Evolutionary conservation across 2,113 vertebrate genomes (phyloP).

Genomic region (Phaetusa simplex): DNA sequence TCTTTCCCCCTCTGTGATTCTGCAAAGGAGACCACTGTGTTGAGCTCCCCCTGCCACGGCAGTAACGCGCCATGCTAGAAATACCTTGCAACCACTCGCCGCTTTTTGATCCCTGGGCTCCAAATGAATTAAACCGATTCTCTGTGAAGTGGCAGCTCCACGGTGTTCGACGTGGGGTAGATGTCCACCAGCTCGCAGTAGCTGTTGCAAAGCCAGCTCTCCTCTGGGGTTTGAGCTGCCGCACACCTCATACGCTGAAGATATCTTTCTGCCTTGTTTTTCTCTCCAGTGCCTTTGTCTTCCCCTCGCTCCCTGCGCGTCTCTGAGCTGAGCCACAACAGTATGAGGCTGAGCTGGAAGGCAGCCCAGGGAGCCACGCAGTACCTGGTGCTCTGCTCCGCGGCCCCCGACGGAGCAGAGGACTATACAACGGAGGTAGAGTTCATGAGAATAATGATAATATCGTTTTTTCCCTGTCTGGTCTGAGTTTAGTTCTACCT

Average conservation of each 20-base stretch:
- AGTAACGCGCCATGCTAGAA: neutral
- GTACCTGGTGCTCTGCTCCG: slow-evolving; percentile 87
- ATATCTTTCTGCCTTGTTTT: neutral
- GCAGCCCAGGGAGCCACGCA: slow-evolving; percentile 78
- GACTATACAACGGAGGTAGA: slow-evolving; percentile 62
- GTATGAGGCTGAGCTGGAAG: slow-evolving; percentile 82
- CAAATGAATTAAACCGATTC: neutral
- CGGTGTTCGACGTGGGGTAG: neutral
- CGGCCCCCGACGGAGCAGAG: slow-evolving; percentile 76
- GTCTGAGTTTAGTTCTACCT: neutral
- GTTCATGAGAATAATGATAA: neutral
- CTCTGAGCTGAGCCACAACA: slow-evolving; percentile 80
- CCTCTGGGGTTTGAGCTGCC: neutral
- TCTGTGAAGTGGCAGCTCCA: accelerated
- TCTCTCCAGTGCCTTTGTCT: slow-evolving; percentile 77
- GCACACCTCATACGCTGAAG: neutral
- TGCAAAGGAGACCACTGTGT: neutral
- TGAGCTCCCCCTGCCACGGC: neutral
- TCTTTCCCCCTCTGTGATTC: neutral
- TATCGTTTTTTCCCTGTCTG: neutral
- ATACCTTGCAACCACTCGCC: neutral
- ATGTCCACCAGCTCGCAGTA: neutral
- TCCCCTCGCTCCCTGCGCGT: slow-evolving; percentile 77
- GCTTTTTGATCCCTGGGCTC: neutral
- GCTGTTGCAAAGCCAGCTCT: neutral